Conservation (phyloP, 2,888 invertebrate genomes). For the Ophioninae sp. region DNA sequence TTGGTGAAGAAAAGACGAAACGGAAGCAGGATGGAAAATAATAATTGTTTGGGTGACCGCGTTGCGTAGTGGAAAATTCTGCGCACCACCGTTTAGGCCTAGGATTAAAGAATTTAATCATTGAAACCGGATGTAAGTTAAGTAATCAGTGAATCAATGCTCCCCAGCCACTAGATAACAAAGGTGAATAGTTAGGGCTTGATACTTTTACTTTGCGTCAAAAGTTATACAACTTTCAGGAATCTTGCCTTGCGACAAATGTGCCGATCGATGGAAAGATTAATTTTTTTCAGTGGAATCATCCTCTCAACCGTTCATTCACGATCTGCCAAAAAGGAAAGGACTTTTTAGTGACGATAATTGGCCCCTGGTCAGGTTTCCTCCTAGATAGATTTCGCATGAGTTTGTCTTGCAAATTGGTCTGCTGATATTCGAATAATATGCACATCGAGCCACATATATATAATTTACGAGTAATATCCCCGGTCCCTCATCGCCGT, state of each 20-base stretch:
- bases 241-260: background rate
- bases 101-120: no score
- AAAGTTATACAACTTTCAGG: no score
- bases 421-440: background rate
- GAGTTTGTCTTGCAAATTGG: background rate
- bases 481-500: background rate
- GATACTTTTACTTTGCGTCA: no score
- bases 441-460: background rate
- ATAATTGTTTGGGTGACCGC: background rate
- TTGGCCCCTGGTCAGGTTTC: background rate
- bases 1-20: slow-evolving; percentile 22
- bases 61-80: background rate
- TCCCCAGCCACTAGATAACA: no score
- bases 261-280: background rate
- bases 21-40: background rate
- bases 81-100: no score
- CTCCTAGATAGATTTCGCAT: background rate
- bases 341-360: background rate
- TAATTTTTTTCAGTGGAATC: background rate
- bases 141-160: no score
- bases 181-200: no score
- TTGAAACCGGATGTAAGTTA: no score
- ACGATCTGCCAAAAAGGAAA: background rate
- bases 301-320: background rate
- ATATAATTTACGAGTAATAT: background rate